A percentile compares a stretch with the other conserved stretches of the same genome.
phyloP scores from a whole-genome alignment of 2,113 vertebrate species.

The Bungarus multicinctus region DNA sequence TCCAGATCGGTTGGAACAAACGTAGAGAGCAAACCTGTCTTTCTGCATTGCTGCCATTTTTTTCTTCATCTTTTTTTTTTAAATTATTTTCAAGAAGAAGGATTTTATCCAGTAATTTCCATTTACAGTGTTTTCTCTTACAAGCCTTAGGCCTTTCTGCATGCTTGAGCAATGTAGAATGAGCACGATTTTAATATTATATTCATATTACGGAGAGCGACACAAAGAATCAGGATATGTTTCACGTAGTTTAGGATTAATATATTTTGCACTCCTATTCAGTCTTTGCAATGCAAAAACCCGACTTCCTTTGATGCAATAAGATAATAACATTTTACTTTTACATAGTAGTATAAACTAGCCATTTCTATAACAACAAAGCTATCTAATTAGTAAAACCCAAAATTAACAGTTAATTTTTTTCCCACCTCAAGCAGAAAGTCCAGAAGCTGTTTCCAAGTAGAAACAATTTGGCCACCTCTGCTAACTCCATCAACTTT shows the following conservation, averaged over 20 bases:
- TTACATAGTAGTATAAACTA: not conserved
- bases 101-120: conserved; percentile 46
- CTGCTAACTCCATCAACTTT: not conserved
- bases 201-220: not conserved
- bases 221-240: not conserved
- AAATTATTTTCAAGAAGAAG: conserved; percentile 35
- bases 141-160: conserved; percentile 23
- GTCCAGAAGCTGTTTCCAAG: not conserved
- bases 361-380: not conserved
- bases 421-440: not conserved
- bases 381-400: not conserved
- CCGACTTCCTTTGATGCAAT: not conserved
- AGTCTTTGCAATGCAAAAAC: not conserved
- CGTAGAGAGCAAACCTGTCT: conserved; percentile 72
- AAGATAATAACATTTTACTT: not conserved
- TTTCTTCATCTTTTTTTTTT: not conserved
- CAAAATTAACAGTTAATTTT: not conserved
- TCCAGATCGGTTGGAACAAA: conserved; percentile 64
- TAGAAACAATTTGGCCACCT: not conserved
- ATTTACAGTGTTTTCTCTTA: conserved; percentile 3
- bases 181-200: not conserved
- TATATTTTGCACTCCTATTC: not conserved
- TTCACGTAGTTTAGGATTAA: not conserved
- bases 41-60: conserved; percentile 65
- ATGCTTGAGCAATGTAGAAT: conserved; percentile 24